These are phyloP conservation scores for Bombylius discolor DNA, from an alignment of 2,888 invertebrate genomes.

Conservation along the genomic window DNA sequence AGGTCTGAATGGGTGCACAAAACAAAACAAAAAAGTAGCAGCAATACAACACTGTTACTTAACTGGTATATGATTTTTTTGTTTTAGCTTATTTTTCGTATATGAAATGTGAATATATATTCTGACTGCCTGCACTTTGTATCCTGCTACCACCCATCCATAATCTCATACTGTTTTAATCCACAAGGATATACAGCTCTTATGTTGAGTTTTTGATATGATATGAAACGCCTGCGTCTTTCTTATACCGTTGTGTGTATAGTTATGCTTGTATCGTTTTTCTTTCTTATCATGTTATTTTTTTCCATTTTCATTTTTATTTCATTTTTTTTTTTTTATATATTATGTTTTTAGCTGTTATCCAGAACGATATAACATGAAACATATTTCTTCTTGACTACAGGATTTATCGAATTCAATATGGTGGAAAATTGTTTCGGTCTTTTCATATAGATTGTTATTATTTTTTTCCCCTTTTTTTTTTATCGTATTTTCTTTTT, in stretches of 20 bases:
- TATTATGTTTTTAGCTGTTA: conserved; percentile 13
- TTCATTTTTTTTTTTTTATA: neutral
- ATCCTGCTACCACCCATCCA: neutral
- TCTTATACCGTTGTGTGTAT: neutral
- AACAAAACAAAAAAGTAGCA: too few species aligned
- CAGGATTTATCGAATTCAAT: conserved; percentile 20
- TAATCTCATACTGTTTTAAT: neutral
- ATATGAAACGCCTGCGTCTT: conserved; percentile 19
- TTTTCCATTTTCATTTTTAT: conserved; percentile 2
- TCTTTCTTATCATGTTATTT: neutral
- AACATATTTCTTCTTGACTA: conserved; percentile 17
- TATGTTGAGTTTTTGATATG: conserved; percentile 16
- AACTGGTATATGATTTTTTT: too few species aligned
- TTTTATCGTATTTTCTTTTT: too few species aligned
- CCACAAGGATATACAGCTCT: neutral
- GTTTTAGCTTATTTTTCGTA: too few species aligned
- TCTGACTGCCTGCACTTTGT: too few species aligned
- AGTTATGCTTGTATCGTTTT: neutral
- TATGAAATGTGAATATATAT: neutral
- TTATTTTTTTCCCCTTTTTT: too few species aligned
- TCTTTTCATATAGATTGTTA: neutral
- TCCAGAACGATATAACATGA: conserved; percentile 16
- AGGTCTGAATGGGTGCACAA: too few species aligned
- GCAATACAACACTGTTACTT: too few species aligned
- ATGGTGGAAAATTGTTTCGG: conserved; percentile 21